Base-by-base conservation (phyloP, 2,113 vertebrate species). In the Thamnophis sirtalis region DNA sequence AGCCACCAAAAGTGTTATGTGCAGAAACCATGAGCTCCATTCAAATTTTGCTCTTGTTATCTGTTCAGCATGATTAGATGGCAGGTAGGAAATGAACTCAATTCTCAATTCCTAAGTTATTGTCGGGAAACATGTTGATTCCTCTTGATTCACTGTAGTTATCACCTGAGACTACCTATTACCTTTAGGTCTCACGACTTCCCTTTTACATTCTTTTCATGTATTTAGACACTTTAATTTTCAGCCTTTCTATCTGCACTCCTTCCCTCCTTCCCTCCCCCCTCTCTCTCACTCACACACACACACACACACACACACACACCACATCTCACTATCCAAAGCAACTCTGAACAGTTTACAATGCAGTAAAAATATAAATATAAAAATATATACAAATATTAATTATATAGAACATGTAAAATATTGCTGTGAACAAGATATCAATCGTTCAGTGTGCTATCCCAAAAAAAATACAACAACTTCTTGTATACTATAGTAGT, bases 181-280 rank as follows among this genome's bases (percentile, higher is more conserved):
- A n/a, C 13, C 0, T 94, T 94, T 89, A 85, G 84, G 68, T 94
- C 56, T 94, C 84, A 9, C 53, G 92, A 50, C 91, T 60, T 84
- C 48, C 24, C 88, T 89, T 95, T 93, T 80, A 60, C 9, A 58
- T 17, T 13, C 22, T 33, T 80, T 80, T 43, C 50, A 92, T 6
- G 68, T 90, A 85, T 92, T 89, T 84, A 92, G 85, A 93, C 56
- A 6, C n/a, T 90, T 86, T 43, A 60, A 19, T 58, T 91, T 58
- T 91, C 54, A 26, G 51, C 92, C 10, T 26, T 54, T 15, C 3
- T 28, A 9, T 38, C 24, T 50, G 13, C 8, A 11, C 92, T 60
- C 84, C 53, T 19, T 87, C 33, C 6, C 33, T 21, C 68, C 24
- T 22, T 58, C 56, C 2, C 55, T 5, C 55, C 2, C 21, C 3